Percentiles rank a stretch among this genome's conserved stretches.
These are phyloP conservation scores for Caloenas nicobarica DNA, from an alignment of 2,113 vertebrate genomes.

Conservation along the genomic window DNA sequence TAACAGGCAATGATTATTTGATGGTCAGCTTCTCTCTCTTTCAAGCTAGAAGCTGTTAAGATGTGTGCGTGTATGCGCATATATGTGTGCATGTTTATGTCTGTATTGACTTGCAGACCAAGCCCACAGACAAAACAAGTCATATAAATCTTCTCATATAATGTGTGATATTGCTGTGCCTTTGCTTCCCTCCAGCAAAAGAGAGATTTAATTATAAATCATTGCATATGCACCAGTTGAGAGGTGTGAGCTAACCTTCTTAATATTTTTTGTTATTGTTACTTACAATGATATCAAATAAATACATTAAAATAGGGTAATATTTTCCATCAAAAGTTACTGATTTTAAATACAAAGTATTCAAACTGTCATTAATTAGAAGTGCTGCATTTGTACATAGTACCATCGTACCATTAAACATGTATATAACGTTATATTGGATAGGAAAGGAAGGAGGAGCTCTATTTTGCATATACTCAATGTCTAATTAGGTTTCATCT, in stretches of 20 bases:
- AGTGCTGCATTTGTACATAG: background rate
- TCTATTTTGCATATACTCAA: conserved; percentile 27
- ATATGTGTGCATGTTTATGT: background rate
- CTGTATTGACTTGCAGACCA: background rate
- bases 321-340: background rate
- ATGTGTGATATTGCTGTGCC: background rate
- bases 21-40: background rate
- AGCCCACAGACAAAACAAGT: background rate
- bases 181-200: conserved; percentile 14
- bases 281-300: background rate
- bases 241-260: background rate
- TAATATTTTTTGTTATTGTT: background rate
- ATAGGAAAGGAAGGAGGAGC: conserved; percentile 29
- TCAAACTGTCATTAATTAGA: background rate
- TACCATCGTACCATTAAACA: background rate
- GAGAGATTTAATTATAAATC: background rate
- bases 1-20: background rate
- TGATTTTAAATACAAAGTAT: background rate
- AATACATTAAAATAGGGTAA: background rate
- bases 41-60: background rate
- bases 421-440: background rate
- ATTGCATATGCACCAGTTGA: background rate
- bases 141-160: background rate
- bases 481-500: conserved; percentile 51
- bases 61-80: accelerated